Conservation (phyloP, 2,113 vertebrate genomes). For the Neodon shergylaensis region DNA sequence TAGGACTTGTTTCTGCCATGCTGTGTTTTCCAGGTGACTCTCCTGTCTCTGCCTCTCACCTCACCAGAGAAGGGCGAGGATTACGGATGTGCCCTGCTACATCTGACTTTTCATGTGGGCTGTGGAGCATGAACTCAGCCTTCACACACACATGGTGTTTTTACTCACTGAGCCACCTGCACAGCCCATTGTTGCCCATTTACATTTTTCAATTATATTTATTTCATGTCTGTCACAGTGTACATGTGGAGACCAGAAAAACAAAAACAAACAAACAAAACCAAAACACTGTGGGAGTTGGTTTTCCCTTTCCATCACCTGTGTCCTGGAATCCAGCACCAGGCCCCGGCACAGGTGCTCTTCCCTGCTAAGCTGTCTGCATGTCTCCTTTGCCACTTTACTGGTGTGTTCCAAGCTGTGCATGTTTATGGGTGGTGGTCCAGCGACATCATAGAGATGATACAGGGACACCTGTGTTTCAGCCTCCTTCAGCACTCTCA, state of each 20-base stretch:
- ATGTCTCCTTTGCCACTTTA: not conserved
- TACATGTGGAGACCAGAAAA: not conserved
- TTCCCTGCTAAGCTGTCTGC: not conserved
- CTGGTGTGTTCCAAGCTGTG: not conserved
- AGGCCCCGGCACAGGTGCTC: not conserved
- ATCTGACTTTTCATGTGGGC: not conserved
- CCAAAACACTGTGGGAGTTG: not conserved
- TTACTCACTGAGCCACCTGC: not conserved
- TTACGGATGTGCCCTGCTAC: not conserved
- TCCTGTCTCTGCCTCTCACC: not conserved
- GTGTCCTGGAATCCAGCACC: no score
- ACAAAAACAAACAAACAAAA: not conserved
- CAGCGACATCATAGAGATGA: rapidly evolving
- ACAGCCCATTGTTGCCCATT: not conserved
- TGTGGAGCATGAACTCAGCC: not conserved
- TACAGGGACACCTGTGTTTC: not conserved
- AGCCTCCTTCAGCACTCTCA: no score
- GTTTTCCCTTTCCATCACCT: not conserved
- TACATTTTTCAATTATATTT: not conserved
- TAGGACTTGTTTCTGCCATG: not conserved
- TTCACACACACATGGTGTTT: not conserved
- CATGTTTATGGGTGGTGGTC: not conserved
- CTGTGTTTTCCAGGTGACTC: not conserved
- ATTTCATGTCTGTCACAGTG: not conserved
- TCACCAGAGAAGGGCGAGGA: not conserved